A percentile compares a stretch with the other conserved stretches of the same genome.
Evolutionary conservation across 2,888 invertebrate species (phyloP).

Genomic region (Morpho achilles): DNA sequence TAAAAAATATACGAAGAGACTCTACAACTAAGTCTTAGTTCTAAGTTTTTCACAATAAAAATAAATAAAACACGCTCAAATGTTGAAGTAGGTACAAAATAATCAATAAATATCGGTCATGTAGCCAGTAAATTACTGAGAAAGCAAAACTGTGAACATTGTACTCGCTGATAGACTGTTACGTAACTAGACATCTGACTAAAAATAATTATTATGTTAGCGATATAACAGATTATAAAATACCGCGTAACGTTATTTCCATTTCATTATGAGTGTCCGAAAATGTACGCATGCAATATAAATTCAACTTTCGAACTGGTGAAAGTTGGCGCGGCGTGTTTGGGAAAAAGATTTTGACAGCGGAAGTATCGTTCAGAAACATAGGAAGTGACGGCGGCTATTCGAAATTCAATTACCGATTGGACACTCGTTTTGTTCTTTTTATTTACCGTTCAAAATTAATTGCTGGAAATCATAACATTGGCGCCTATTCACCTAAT

Average conservation of each 20-base stretch:
- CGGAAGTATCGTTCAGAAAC: conserved; percentile 21
- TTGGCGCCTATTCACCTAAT: not conserved
- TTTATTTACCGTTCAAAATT: conserved; percentile 6
- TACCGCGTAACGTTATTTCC: conserved; percentile 7
- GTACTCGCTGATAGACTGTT: conserved; percentile 16
- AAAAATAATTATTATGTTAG: conserved; percentile 3
- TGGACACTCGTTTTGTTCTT: conserved; percentile 6
- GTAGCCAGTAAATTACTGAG: conserved; percentile 13
- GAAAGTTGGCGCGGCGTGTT: conserved; percentile 31
- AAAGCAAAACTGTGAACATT: conserved; percentile 16
- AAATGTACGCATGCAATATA: conserved; percentile 34
- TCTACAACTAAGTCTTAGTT: no score
- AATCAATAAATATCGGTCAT: not conserved
- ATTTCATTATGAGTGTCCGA: conserved; percentile 27
- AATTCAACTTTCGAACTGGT: conserved; percentile 40
- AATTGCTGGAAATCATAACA: conserved; percentile 4
- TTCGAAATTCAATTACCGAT: conserved; percentile 12
- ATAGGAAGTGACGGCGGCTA: conserved; percentile 10
- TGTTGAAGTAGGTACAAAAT: no score
- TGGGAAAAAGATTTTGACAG: conserved; percentile 27
- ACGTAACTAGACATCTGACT: conserved; percentile 1
- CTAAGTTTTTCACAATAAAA: no score
- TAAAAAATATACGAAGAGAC: no score
- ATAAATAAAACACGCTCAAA: no score
- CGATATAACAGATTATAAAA: conserved; percentile 9